Base-by-base conservation (phyloP, 2,888 invertebrate species). In the Chloroclystis v-ata region DNA sequence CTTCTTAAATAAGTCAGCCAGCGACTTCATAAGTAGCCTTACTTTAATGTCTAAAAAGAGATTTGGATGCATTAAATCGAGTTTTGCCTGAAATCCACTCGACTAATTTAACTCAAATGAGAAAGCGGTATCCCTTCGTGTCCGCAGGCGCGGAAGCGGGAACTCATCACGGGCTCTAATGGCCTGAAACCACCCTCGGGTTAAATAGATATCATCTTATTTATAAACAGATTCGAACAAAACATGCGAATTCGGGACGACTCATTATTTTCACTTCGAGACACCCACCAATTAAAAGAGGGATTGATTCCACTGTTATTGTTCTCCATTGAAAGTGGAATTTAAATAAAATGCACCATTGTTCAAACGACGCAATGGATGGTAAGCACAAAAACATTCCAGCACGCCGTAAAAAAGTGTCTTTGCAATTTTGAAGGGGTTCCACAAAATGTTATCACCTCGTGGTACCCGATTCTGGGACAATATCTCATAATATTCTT, bases 401-500 rank as follows among this genome's bases (percentile, higher is more conserved):
- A 59, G 32, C 48, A 58, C 52, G 56, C 61, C 59, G 72, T 78
- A 77, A 76, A 77, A 20, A 78, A 81, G 72, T 78, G 80, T 79
- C 71, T 65, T 59, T 52, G 64, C 68, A 78, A 78, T 80, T 78
- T 80, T 75, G 71, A 69, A 68, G 60, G 61, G 60, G 62, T 61
- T 69, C 66, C 76, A 62, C 60, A 59, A 75, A 80, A 75, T 75
- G 79, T 80, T 85, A 83, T 83, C 84, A 83, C 83, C 82, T 83
- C 77, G 74, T 83, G 71, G 75, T 75, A 71, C 75, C 72, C 75
- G 71, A 79, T 78, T 72, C 78, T 69, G 69, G 78, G 74, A 80
- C 79, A 76, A 85, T 84, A 82, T 86, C 82, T 83, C 84, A 83
- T 84, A 82, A 85, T 84, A 82, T 85, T 83, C 86, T 85, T 86